Percentiles rank a stretch among this genome's conserved stretches.
phyloP scores from a whole-genome alignment of 2,113 vertebrate genomes.

The Phrynocephalus versicolor region DNA sequence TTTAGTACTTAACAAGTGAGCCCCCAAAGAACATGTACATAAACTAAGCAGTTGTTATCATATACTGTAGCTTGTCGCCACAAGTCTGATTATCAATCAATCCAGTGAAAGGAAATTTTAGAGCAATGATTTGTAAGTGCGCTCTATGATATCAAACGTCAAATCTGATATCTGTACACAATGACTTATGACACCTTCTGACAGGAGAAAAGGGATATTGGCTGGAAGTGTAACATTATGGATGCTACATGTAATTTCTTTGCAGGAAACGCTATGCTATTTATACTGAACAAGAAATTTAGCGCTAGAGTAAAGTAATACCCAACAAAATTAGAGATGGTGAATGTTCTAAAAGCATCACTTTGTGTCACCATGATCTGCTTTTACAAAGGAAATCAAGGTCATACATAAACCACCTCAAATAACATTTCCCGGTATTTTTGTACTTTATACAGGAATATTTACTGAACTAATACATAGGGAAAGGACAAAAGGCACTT shows the following conservation, averaged over 20 bases:
- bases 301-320: constrained; percentile 49
- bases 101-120: constrained; percentile 47
- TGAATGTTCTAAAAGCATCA: constrained; percentile 18
- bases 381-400: constrained; percentile 43
- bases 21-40: constrained; percentile 32
- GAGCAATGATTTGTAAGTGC: constrained; percentile 44
- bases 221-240: constrained; percentile 55
- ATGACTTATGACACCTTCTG: constrained; percentile 57
- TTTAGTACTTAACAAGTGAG: constrained; percentile 16
- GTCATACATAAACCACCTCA: constrained; percentile 9
- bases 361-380: constrained; percentile 33
- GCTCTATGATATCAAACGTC: constrained; percentile 39
- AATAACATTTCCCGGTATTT: constrained; percentile 9
- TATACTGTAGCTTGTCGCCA: constrained; percentile 27
- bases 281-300: constrained; percentile 55
- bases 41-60: constrained; percentile 27
- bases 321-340: constrained; percentile 54
- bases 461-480: constrained; percentile 3
- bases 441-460: neutral
- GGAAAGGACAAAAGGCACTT: neutral
- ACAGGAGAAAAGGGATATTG: constrained; percentile 45
- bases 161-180: constrained; percentile 47
- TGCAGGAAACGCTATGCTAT: constrained; percentile 59
- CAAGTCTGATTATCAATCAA: constrained; percentile 24
- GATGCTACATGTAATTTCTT: constrained; percentile 63